phyloP scores from a whole-genome alignment of 2,888 invertebrate genomes.

The Scrobipalpa costella region DNA sequence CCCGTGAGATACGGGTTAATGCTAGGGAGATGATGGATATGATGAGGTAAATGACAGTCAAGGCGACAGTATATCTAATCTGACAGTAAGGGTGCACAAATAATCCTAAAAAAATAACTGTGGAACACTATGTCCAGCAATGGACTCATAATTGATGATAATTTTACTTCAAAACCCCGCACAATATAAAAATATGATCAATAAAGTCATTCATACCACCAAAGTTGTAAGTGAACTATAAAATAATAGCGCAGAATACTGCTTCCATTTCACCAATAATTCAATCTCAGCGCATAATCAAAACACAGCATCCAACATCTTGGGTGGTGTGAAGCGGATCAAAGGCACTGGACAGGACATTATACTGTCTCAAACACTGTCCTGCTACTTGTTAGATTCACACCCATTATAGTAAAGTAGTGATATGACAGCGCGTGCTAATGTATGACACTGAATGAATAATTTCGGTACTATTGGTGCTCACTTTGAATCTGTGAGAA shows the following conservation, averaged over 20 bases:
- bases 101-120: too few relatives aligned
- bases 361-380: slow-evolving; percentile 20
- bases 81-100: not conserved
- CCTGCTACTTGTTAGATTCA: slow-evolving; percentile 31
- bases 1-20: too few relatives aligned
- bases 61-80: not conserved
- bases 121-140: not conserved
- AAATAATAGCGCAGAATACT: not conserved
- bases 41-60: too few relatives aligned
- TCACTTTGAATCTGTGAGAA: slow-evolving; percentile 24
- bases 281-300: not conserved
- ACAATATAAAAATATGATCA: too few relatives aligned
- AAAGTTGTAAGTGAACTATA: too few relatives aligned
- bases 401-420: slow-evolving; percentile 46
- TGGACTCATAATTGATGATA: too few relatives aligned
- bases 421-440: slow-evolving; percentile 45
- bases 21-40: too few relatives aligned
- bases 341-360: slow-evolving; percentile 31
- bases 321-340: slow-evolving; percentile 50
- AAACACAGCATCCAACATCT: slow-evolving; percentile 30
- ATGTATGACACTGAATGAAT: slow-evolving; percentile 35
- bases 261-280: not conserved
- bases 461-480: slow-evolving; percentile 36
- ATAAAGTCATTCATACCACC: too few relatives aligned
- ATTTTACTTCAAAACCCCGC: too few relatives aligned